These are phyloP conservation scores for Sus scrofa DNA, from an alignment of 2,113 vertebrate genomes.

Conservation along the genomic window T2T-Sscrofa CM000823.6:28336001-28336500, in stretches of 20 bases:
- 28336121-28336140: neutral
- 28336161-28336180: neutral
- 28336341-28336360: neutral
- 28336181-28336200: neutral
- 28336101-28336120: neutral
- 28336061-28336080: neutral
- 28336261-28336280: neutral
- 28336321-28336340: neutral
- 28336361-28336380: neutral
- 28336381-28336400: neutral
- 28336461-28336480: neutral
- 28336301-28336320: no score
- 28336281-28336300: neutral
- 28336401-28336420: neutral
- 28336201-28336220: neutral
- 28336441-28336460: neutral
- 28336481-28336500: accelerated
- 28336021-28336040: neutral
- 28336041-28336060: neutral
- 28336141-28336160: neutral
- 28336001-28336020: slow-evolving; percentile 60
- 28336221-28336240: neutral
- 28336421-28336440: neutral
- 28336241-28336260: neutral
- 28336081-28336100: neutral